Percentiles rank a stretch among this genome's conserved stretches.
Conservation (phyloP, 2,888 invertebrate species). For the Hemaris fuciformis region DNA sequence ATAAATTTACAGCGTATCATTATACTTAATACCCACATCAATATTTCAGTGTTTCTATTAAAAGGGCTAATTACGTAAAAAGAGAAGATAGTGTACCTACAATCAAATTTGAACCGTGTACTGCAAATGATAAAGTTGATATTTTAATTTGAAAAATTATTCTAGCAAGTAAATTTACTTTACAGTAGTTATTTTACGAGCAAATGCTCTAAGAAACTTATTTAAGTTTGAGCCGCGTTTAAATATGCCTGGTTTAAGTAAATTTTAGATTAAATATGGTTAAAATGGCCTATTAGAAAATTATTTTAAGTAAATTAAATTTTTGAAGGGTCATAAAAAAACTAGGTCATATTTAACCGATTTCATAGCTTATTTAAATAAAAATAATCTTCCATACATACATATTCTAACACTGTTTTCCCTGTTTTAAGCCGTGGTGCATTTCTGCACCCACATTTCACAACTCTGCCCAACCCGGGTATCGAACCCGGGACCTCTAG, state of each 20-base stretch:
- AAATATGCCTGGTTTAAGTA: not conserved
- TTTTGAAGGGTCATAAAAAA: no score
- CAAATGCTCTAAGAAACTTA: not conserved
- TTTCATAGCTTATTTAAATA: no score
- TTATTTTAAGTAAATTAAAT: no score
- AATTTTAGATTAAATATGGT: not conserved
- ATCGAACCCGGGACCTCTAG: no score
- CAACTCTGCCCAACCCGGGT: no score
- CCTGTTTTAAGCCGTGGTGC: no score
- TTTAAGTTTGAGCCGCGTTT: not conserved
- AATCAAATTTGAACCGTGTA: not conserved
- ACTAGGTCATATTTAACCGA: no score
- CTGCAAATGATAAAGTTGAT: not conserved
- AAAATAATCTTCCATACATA: no score
- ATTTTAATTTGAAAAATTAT: not conserved
- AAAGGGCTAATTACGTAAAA: not conserved
- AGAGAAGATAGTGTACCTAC: not conserved
- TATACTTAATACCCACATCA: not conserved
- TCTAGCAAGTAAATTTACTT: not conserved
- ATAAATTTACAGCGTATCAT: not conserved
- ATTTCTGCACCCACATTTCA: no score
- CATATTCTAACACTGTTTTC: no score
- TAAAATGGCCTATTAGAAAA: no score
- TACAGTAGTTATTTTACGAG: not conserved
- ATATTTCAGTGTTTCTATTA: not conserved